Evolutionary conservation across 2,888 invertebrate species (phyloP), one percentile per base, ranked within the genome.

Genomic region (Lasioglossum pauxillum): DNA sequence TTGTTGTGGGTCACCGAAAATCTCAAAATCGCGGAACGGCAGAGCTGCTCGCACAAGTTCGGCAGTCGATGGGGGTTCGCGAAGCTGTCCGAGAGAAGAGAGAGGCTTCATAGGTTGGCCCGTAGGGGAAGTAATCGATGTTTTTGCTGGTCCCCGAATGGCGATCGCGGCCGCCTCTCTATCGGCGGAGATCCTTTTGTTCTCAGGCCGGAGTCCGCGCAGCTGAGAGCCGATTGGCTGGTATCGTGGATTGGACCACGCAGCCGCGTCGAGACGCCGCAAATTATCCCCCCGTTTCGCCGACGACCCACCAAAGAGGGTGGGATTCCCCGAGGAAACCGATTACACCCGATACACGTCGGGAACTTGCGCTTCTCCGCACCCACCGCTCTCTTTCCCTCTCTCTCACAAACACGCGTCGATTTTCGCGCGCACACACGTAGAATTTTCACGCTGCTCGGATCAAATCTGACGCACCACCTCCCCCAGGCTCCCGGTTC

Each of bases 201-300:
- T 94, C 93, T 92, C 91, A 90, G 53, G 91, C 90, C 88, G 86
- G 88, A 90, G 92, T 89, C 92, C 90, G 94, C 93, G 93, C 93
- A 94, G 91, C 91, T 90, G 88, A 90, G 89, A 91, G 90, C 91
- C 92, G 93, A 95, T 95, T 95, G 95, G 95, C 92, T 90, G 92
- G 84, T 80, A 90, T 91, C 89, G 89, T 91, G 91, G 90, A 94
- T 93, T 93, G 94, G 93, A 93, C 92, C 94, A 93, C 94, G 94
- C 94, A 94, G 94, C 84, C 94, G 94, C 94, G 90, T 87, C 88
- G 92, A 92, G 91, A 92, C 90, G 91, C 93, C 92, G 90, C 93
- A 92, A 93, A 94, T 93, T 93, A 94, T 93, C 90, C 92, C 91
- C 91, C 90, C 90, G 84, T 75, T 86, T 85, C 84, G 82, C 84